Evolutionary conservation across 2,888 invertebrate genomes (phyloP), one percentile per base, ranked within the genome.

Genomic region (Drosophila nr. medialis): DNA sequence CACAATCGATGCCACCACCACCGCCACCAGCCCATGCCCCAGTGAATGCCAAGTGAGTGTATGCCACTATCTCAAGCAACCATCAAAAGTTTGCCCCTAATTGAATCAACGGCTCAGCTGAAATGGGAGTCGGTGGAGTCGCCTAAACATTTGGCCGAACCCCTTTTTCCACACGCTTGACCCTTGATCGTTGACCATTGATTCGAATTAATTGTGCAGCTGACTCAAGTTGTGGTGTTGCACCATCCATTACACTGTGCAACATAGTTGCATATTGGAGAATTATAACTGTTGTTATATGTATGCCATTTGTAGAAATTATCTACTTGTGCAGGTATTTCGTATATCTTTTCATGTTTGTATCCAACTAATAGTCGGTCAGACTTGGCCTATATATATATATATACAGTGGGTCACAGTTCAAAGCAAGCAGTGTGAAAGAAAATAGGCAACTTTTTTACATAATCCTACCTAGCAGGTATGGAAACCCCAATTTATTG

Each of bases 11-110:
- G 24, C 30, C 30, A 45, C 34, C 58, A 24, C 11, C 34, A 24
- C 8, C 51, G 27, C 5, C 54, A 27, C n/a, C 36, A 18, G 1
- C 11, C 18, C 50, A 67, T 45, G 63, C 62, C 60, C 67, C 66
- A 70, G 18, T 67, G 61, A 73, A 66, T 34, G 53, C 70, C 75
- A 90, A 88, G 85, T 85, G 72, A 86, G 90, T 80, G 58, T 68
- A 51, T 51, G 13, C 50, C 50, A 34, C 15, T 21, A n/a, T 4
- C 34, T 56, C 24, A 15, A 40, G n/a, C 36, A 24, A 21, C 29
- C 24, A 58, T 11, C 36, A 13, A 18, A 24, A 36, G 8, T 29
- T 27, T 45, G 32, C 27, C 40, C 18, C 15, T 81, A 76, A 86
- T 85, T 82, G 75, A 86, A 80, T 83, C 58, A 58, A 69, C 68